Percentiles rank a stretch among this genome's conserved stretches.
Conservation (phyloP, 1,140 invertebrate species). For the Drepana arcuata region DNA sequence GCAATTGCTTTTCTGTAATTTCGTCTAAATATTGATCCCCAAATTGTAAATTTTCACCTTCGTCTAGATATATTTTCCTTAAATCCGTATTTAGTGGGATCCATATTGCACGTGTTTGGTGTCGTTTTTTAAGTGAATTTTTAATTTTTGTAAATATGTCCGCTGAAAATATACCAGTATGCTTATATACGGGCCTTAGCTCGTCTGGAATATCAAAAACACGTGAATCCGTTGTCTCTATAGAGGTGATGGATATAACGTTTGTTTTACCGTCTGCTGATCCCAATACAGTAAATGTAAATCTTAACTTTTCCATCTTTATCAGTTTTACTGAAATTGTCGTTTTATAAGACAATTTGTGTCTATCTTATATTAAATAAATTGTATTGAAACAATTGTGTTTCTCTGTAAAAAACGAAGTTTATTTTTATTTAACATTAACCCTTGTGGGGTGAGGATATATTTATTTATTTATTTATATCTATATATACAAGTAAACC, state of each 20-base stretch:
- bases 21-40: slow-evolving; percentile 27
- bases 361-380: neutral
- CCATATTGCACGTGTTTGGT: slow-evolving; percentile 17
- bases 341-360: slow-evolving; percentile 15
- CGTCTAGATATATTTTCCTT: slow-evolving; percentile 26
- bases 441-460: no score
- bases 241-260: slow-evolving; percentile 24
- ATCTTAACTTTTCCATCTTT: slow-evolving; percentile 19
- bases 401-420: no score
- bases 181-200: slow-evolving; percentile 10
- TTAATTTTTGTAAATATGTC: slow-evolving; percentile 10
- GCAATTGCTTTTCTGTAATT: slow-evolving; percentile 7
- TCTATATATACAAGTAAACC: no score
- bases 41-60: slow-evolving; percentile 32
- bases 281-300: no score
- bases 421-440: no score
- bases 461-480: no score
- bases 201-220: slow-evolving; percentile 17
- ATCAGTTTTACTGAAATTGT: slow-evolving; percentile 18
- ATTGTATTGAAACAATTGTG: no score
- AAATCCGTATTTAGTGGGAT: slow-evolving; percentile 19
- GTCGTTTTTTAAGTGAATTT: slow-evolving; percentile 17
- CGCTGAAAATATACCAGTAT: slow-evolving; percentile 7
- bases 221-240: slow-evolving; percentile 16
- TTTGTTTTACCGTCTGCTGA: slow-evolving; percentile 32